A percentile compares a stretch with the other conserved stretches of the same genome.
Evolutionary conservation across 2,888 invertebrate genomes (phyloP).

Genomic region (Drosophila meridionalis): DNA sequence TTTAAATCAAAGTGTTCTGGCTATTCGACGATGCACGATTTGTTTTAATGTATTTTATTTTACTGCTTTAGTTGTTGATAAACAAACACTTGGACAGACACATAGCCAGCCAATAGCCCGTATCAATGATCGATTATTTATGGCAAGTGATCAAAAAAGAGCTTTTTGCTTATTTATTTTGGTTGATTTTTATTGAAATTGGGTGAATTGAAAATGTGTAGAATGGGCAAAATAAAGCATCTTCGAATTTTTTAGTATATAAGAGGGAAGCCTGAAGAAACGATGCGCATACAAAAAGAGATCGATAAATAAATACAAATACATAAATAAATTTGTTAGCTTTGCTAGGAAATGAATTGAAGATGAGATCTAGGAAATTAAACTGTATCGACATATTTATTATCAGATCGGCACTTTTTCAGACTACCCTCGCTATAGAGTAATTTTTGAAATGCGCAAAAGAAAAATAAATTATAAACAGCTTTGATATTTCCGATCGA

Average conservation of each 20-base stretch:
- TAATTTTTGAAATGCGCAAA: not conserved
- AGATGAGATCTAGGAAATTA: too few relatives aligned
- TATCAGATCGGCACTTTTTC: not conserved
- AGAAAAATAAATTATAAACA: not conserved
- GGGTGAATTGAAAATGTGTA: slow-evolving; percentile 1
- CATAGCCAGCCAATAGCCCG: not conserved
- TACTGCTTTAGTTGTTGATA: slow-evolving; percentile 10
- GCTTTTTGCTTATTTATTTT: slow-evolving; percentile 15
- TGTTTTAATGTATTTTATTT: not conserved
- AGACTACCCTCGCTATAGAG: not conserved
- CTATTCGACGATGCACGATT: slow-evolving; percentile 7
- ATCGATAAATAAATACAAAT: not conserved
- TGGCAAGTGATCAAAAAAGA: slow-evolving; percentile 7
- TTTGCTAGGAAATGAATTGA: too few relatives aligned
- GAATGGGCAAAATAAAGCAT: not conserved
- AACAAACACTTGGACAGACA: slow-evolving; percentile 12
- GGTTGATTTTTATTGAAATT: slow-evolving; percentile 2
- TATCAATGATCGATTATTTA: slow-evolving; percentile 32
- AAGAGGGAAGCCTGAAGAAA: not conserved
- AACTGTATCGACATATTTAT: not conserved
- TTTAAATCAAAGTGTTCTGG: slow-evolving; percentile 5
- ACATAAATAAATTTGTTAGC: not conserved
- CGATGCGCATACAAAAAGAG: not conserved
- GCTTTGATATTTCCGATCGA: not conserved
- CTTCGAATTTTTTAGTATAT: too few relatives aligned